Percentiles rank a stretch among this genome's conserved stretches.
These are phyloP conservation scores for Drosophila tropicalis DNA, from an alignment of 1,140 invertebrate genomes.

Conservation along the genomic window DNA sequence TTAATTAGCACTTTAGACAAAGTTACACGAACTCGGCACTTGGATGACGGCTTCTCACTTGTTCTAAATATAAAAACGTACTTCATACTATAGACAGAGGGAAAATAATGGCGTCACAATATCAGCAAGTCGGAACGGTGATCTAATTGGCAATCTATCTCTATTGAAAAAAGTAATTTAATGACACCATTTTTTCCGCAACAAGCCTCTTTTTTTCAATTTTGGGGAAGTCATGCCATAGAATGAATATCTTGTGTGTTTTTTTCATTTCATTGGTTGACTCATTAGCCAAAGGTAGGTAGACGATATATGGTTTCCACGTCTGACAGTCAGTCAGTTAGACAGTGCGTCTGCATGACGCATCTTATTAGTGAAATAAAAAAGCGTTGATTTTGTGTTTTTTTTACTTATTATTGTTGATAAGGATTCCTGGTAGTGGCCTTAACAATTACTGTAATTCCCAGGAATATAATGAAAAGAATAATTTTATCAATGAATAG, in stretches of 20 bases:
- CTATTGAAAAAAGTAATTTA: constrained; percentile 30
- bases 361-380: constrained; percentile 15
- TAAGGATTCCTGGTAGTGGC: constrained; percentile 1
- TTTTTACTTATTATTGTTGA: neutral
- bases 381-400: neutral
- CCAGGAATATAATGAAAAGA: neutral
- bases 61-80: constrained; percentile 6
- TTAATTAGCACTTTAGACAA: constrained; percentile 4
- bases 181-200: constrained; percentile 8
- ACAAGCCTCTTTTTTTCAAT: constrained; percentile 1
- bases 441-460: constrained; percentile 4
- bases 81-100: no score
- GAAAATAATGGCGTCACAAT: constrained; percentile 8
- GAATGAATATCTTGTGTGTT: neutral
- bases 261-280: neutral
- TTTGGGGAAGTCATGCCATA: constrained; percentile 11
- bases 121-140: constrained; percentile 25
- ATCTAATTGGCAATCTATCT: constrained; percentile 18
- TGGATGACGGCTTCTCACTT: neutral
- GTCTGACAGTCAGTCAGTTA: neutral
- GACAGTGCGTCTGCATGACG: constrained; percentile 1
- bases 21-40: neutral
- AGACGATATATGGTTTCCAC: neutral
- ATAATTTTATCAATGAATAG: neutral
- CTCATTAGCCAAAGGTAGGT: neutral